Conservation (phyloP, 2,113 vertebrate species). For the Polypterus bichir region DNA sequence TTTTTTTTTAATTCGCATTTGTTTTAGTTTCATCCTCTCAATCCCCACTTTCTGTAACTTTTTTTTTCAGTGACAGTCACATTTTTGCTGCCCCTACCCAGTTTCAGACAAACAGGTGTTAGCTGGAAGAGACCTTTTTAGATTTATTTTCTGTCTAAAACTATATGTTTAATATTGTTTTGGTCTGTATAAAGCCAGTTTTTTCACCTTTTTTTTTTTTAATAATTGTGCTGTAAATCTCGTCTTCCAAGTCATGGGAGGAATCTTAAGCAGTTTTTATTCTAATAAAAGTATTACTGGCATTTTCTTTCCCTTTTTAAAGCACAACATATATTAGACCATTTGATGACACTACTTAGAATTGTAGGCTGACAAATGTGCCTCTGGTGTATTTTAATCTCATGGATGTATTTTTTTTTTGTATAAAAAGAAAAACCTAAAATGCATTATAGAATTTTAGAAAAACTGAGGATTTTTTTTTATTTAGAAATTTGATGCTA, state of each 20-base stretch:
- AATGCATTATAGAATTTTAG: slow-evolving; percentile 41
- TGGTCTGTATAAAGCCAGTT: slow-evolving; percentile 52
- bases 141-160: slow-evolving; percentile 27
- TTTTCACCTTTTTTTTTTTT: slow-evolving; percentile 42
- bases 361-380: slow-evolving; percentile 29
- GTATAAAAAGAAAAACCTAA: slow-evolving; percentile 23
- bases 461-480: slow-evolving; percentile 35
- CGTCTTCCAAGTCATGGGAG: slow-evolving; percentile 43
- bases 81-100: too few relatives aligned
- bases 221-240: slow-evolving; percentile 70
- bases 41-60: too few relatives aligned
- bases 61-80: too few relatives aligned
- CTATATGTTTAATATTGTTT: slow-evolving; percentile 29
- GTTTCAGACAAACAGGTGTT: too few relatives aligned
- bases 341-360: slow-evolving; percentile 30
- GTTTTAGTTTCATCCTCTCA: too few relatives aligned
- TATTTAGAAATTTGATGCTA: slow-evolving; percentile 50
- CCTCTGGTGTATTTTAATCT: slow-evolving; percentile 34
- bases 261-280: slow-evolving; percentile 62
- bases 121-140: slow-evolving; percentile 29
- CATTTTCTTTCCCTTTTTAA: slow-evolving; percentile 46
- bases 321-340: slow-evolving; percentile 45
- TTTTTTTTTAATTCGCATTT: too few relatives aligned
- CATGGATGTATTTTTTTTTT: slow-evolving; percentile 19
- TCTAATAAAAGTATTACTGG: slow-evolving; percentile 83